Conservation (phyloP, 2,797 vertebrate genomes). For the Eleutherodactylus coqui region DNA sequence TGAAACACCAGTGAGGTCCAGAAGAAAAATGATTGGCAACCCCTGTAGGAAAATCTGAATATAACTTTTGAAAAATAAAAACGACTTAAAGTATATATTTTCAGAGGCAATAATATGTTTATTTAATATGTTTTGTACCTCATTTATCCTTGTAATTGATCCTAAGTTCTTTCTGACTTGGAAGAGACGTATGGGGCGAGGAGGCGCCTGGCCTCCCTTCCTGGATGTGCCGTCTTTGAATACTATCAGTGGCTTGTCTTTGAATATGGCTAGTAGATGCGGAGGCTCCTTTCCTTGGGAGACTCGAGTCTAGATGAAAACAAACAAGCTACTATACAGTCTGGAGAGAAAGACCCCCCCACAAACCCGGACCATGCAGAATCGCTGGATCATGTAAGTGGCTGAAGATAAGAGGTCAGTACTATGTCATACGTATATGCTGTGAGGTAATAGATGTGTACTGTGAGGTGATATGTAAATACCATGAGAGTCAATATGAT, state of each 20-base stretch:
- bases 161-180: conserved; percentile 87
- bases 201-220: conserved; percentile 75
- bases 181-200: conserved; percentile 79
- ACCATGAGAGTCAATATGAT: no score
- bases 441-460: no score
- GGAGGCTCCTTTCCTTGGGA: conserved; percentile 91
- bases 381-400: no score
- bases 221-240: conserved; percentile 88
- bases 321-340: neutral
- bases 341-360: no score
- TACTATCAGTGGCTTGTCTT: conserved; percentile 85
- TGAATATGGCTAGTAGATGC: conserved; percentile 90
- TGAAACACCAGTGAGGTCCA: no score
- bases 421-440: no score
- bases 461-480: no score
- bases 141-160: conserved; percentile 84
- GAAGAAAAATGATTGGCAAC: no score
- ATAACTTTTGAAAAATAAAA: neutral
- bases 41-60: neutral
- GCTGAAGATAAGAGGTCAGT: no score
- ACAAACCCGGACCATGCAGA: no score
- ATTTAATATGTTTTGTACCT: conserved; percentile 74
- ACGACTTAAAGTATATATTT: neutral
- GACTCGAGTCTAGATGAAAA: conserved; percentile 81
- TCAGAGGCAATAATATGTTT: neutral